Percentiles rank a stretch among this genome's conserved stretches.
phyloP scores from a whole-genome alignment of 2,113 vertebrate genomes.

The Sarotherodon lohbergeri region DNA sequence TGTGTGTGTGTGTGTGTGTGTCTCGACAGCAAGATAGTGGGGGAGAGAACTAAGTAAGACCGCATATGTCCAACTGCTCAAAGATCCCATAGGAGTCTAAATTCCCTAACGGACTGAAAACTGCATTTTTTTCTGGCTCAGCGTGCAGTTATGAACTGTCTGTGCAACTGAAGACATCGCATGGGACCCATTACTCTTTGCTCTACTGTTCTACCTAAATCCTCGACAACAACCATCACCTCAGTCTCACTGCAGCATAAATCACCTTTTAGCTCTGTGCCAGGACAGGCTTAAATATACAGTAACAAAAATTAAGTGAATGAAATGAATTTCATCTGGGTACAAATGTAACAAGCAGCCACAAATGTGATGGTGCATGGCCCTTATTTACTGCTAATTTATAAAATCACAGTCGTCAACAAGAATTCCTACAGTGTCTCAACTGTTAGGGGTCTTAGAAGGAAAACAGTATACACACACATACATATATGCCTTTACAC shows the following conservation, averaged over 20 bases:
- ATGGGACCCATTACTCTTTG: slow-evolving; percentile 18
- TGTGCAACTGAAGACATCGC: slow-evolving; percentile 16
- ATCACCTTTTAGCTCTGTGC: background rate
- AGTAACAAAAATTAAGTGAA: background rate
- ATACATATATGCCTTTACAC: background rate
- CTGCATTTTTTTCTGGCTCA: slow-evolving; percentile 33
- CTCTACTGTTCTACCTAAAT: slow-evolving; percentile 1
- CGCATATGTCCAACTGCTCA: background rate
- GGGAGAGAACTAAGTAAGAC: background rate
- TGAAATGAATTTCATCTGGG: background rate
- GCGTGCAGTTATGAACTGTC: slow-evolving; percentile 29
- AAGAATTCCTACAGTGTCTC: too few species aligned
- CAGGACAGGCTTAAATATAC: background rate
- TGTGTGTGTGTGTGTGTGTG: background rate
- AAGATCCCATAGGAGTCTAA: slow-evolving; percentile 35
- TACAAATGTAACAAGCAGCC: background rate
- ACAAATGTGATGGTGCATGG: background rate
- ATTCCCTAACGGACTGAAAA: slow-evolving; percentile 38
- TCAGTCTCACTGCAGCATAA: background rate
- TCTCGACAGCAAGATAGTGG: too few species aligned
- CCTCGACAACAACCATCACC: background rate
- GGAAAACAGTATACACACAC: too few species aligned
- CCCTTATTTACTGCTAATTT: too few species aligned
- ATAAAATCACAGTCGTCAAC: too few species aligned
- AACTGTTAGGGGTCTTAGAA: too few species aligned